phyloP scores from a whole-genome alignment of 1,140 invertebrate genomes.

The Polypedilum pembai region DNA sequence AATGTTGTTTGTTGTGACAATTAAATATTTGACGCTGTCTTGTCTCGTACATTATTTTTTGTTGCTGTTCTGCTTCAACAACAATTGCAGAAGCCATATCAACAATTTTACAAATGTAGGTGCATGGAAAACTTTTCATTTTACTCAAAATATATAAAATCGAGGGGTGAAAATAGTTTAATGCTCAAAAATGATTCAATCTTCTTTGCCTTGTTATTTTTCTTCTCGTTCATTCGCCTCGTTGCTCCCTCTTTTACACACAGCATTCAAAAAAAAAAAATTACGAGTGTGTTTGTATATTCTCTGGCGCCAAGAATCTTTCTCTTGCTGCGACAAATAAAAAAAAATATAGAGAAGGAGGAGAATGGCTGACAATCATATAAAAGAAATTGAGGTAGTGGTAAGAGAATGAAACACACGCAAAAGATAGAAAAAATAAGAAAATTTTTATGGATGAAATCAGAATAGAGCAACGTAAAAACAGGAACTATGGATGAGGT shows the following conservation, averaged over 20 bases:
- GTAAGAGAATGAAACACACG: neutral
- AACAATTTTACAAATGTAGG: neutral
- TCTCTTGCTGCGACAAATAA: neutral
- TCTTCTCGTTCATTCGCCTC: neutral
- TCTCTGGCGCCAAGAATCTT: neutral
- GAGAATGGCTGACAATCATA: slow-evolving; percentile 14
- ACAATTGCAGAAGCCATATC: slow-evolving; percentile 1
- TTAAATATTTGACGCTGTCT: slow-evolving; percentile 27
- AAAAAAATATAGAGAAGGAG: neutral
- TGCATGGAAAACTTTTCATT: neutral
- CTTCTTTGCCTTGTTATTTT: neutral
- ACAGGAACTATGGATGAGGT: slow-evolving; percentile 26
- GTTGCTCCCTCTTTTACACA: neutral
- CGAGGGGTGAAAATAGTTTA: neutral
- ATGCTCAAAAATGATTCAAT: slow-evolving; percentile 6
- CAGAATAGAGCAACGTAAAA: slow-evolving; percentile 3
- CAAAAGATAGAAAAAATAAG: neutral
- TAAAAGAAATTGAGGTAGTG: neutral
- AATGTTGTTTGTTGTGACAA: slow-evolving; percentile 11
- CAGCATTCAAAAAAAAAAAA: neutral
- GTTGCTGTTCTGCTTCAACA: neutral
- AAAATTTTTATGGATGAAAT: slow-evolving; percentile 27
- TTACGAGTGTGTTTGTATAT: neutral
- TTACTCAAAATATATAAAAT: neutral
- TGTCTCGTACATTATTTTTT: slow-evolving; percentile 20